These are phyloP conservation scores for Lamprologus ornatipinnis DNA, from an alignment of 2,113 vertebrate species.

Conservation along the genomic window DNA sequence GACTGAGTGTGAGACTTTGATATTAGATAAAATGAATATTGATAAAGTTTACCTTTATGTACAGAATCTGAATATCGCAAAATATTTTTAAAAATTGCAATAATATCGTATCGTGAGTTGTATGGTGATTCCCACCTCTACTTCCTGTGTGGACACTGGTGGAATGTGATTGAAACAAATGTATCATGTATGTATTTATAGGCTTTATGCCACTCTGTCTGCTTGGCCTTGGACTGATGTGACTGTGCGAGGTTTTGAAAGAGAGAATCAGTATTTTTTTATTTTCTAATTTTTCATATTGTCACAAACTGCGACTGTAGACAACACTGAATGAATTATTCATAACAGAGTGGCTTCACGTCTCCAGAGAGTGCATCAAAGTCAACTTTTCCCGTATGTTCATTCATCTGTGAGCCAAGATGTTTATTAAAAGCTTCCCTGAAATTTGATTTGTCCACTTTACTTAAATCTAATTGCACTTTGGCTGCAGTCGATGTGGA, in stretches of 20 bases:
- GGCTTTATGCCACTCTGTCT: neutral
- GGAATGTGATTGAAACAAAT: neutral
- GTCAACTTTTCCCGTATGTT: neutral
- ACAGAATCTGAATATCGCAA: too few relatives aligned
- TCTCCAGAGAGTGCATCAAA: neutral
- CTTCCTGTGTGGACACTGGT: neutral
- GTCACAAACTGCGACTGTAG: neutral
- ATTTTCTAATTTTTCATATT: neutral
- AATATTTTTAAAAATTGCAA: too few relatives aligned
- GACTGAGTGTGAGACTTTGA: too few relatives aligned
- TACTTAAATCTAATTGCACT: neutral
- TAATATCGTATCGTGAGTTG: accelerated
- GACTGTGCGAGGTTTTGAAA: neutral
- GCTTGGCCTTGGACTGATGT: neutral
- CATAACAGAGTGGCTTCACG: neutral
- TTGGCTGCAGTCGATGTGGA: neutral
- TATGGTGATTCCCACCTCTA: too few relatives aligned
- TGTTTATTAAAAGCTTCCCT: neutral
- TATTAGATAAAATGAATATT: too few relatives aligned
- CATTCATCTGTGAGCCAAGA: neutral
- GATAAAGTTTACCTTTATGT: too few relatives aligned
- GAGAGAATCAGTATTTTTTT: neutral
- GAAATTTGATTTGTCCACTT: neutral
- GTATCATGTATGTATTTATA: neutral
- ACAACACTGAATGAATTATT: neutral